Evolutionary conservation across 2,888 invertebrate genomes (phyloP).

Genomic region (Zhuqinia jingwanae): DNA sequence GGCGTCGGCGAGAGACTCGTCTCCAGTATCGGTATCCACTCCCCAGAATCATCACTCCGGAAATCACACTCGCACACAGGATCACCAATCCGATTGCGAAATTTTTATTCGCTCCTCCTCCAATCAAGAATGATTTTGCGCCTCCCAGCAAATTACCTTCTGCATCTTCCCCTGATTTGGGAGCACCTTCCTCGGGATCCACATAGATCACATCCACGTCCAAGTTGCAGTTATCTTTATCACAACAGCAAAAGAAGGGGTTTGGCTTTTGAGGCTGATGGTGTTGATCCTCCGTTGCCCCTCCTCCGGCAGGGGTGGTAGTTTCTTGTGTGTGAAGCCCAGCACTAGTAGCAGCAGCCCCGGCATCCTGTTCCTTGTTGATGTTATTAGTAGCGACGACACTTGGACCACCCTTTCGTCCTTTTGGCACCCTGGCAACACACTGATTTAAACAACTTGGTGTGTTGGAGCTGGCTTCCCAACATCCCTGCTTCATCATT

Average conservation of each 20-base stretch:
- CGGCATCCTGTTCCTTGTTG: too few species aligned
- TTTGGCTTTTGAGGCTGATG: not conserved
- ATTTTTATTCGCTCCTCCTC: not conserved
- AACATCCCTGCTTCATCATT: constrained; percentile 85
- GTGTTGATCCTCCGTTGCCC: not conserved
- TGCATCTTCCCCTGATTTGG: constrained; percentile 77
- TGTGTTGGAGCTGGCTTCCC: constrained; percentile 82
- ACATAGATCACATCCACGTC: constrained; percentile 83
- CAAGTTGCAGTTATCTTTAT: constrained; percentile 89
- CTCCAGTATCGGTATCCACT: constrained; percentile 44
- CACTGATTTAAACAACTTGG: constrained; percentile 82
- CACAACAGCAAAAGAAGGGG: constrained; percentile 90
- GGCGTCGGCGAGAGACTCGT: not conserved
- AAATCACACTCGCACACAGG: constrained; percentile 7
- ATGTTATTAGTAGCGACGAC: too few species aligned
- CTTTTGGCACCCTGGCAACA: constrained; percentile 81
- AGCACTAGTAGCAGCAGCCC: too few species aligned
- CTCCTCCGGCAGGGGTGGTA: constrained; percentile 8
- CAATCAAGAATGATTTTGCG: not conserved
- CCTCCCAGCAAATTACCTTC: constrained; percentile 4
- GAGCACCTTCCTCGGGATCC: constrained; percentile 81
- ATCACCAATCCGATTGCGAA: constrained; percentile 17
- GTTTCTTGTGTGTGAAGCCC: not conserved
- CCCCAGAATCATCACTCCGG: not conserved
- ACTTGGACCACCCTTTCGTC: too few species aligned